Base-by-base conservation (phyloP, 2,797 vertebrate species). In the Bradypodion ventrale region DNA sequence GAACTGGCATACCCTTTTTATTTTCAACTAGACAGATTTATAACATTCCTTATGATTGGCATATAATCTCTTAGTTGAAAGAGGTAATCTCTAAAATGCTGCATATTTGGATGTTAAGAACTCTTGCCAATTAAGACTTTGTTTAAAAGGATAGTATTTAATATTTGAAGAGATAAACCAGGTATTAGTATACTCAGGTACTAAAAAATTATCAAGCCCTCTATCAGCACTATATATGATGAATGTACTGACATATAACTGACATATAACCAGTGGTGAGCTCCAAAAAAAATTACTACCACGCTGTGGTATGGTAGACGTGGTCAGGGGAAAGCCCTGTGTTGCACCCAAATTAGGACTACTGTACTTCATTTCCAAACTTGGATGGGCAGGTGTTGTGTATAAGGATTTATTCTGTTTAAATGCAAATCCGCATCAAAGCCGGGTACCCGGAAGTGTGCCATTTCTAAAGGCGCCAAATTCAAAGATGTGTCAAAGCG, bases 81-180 rank as follows among this genome's bases (percentile, higher is more conserved):
- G 27, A 42, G n/a, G n/a, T 0, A 0, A 49, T 0, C 21, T n/a
- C 44, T 78, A 27, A 40, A 13, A 0, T 2, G 2, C 25, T 1
- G 1, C 19, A 59, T 1, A 0, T 16, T 21, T 42, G 12, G 29
- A 3, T 27, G n/a, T 72, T 82, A 44, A 0, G 6, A 7, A 73
- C 3, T 44, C 8, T 4, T 35, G 86, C 21, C 1, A 23, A 73
- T 75, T 2, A 49, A 3, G 27, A 66, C 37, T 0, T 16, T 13
- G 13, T 69, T 27, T 16, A 23, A 83, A 40, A 70, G 9, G 3
- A 13, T 10, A 10, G 7, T 46, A 52, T 75, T 35, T 72, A 73
- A 7, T 0, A 75, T 12, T 35, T 0, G 2, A 70, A 46, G 0
- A 60, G 66, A 3, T 19, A 80, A 66, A 29, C 7, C 23, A 72